phyloP scores from a whole-genome alignment of 2,797 vertebrate genomes.

The Phataginus tricuspis region DNA sequence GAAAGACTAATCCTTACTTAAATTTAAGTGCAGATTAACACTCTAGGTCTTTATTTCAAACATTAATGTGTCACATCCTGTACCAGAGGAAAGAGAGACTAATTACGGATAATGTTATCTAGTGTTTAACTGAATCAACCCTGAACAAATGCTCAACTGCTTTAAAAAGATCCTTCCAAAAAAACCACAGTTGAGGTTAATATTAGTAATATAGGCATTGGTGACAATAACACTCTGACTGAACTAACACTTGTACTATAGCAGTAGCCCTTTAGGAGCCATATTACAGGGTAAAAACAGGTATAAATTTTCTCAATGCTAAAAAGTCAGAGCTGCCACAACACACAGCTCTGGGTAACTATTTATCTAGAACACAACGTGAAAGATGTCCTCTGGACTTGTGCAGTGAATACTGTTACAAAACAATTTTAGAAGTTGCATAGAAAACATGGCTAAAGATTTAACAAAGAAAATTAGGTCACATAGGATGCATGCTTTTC shows the following conservation, averaged over 20 bases:
- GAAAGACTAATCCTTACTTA: slow-evolving; percentile 30
- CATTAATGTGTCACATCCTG: background rate
- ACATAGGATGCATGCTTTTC: slow-evolving; percentile 34
- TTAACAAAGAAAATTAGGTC: slow-evolving; percentile 24
- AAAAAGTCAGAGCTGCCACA: slow-evolving; percentile 39
- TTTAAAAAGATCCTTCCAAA: slow-evolving; percentile 46
- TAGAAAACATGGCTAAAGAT: slow-evolving; percentile 28
- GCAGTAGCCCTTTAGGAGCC: background rate
- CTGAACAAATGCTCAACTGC: background rate
- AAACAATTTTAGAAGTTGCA: background rate
- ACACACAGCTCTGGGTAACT: background rate
- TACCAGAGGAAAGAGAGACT: slow-evolving; percentile 18
- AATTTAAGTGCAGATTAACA: slow-evolving; percentile 38
- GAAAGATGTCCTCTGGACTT: background rate
- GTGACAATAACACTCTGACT: background rate
- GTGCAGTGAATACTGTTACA: background rate
- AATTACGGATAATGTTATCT: background rate
- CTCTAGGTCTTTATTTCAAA: background rate
- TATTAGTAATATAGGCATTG: slow-evolving; percentile 17
- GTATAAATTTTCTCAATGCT: slow-evolving; percentile 44
- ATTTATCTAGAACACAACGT: slow-evolving; percentile 38
- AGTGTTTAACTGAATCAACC: slow-evolving; percentile 57
- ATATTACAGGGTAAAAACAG: slow-evolving; percentile 6
- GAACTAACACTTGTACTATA: background rate
- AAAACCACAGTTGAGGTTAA: background rate